Percentiles rank a stretch among this genome's conserved stretches.
Conservation (phyloP, 2,888 invertebrate genomes). For the Agonopterix alstromeriana region DNA sequence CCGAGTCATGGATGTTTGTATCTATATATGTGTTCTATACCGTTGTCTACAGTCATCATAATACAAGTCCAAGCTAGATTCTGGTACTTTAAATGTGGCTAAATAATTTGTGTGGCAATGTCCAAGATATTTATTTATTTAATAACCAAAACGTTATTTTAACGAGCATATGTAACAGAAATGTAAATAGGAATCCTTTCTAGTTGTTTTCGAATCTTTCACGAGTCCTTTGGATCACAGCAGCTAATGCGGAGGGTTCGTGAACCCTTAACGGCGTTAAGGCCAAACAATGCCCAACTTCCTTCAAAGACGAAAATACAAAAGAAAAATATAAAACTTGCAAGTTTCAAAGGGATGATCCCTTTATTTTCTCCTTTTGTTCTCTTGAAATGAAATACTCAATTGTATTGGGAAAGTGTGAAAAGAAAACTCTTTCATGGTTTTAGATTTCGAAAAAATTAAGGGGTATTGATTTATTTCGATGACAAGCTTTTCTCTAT, state of each 20-base stretch:
- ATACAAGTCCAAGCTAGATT: too few relatives aligned
- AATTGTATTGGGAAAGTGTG: constrained; percentile 34
- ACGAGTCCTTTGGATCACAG: constrained; percentile 11
- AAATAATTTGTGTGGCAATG: too few relatives aligned
- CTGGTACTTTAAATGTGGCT: too few relatives aligned
- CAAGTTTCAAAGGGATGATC: constrained; percentile 60
- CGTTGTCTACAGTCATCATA: too few relatives aligned
- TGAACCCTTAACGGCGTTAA: constrained; percentile 23
- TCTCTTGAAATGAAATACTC: constrained; percentile 40
- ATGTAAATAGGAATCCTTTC: constrained; percentile 1
- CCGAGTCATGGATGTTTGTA: too few relatives aligned
- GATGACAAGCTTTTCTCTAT: not conserved
- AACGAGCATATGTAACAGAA: too few relatives aligned
- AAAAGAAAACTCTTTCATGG: constrained; percentile 11
- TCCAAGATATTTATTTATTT: too few relatives aligned
- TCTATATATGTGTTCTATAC: too few relatives aligned
- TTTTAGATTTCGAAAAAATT: not conserved
- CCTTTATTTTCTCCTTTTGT: constrained; percentile 50
- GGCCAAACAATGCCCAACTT: constrained; percentile 53
- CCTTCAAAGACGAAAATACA: constrained; percentile 53
- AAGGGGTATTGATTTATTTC: not conserved
- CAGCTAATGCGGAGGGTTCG: constrained; percentile 25
- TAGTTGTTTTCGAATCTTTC: constrained; percentile 24
- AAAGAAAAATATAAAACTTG: constrained; percentile 58
- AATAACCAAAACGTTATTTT: not conserved